Percentiles rank a stretch among this genome's conserved stretches.
Evolutionary conservation across 2,888 invertebrate genomes (phyloP).

Genomic region (Microplitis deprimator): DNA sequence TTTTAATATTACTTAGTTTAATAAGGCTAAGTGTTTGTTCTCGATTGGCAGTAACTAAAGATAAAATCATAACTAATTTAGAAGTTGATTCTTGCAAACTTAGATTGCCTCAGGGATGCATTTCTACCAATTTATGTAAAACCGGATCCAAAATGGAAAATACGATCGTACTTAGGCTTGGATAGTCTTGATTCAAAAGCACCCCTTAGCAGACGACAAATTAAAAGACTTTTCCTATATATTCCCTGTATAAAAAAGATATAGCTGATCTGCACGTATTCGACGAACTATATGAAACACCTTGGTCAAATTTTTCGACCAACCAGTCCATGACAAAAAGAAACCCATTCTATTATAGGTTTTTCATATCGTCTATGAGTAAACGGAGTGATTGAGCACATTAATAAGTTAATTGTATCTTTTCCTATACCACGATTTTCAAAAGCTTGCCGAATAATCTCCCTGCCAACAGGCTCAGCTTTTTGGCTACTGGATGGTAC

Average conservation of each 20-base stretch:
- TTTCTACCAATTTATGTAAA: background rate
- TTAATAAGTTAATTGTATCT: background rate
- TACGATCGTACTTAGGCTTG: constrained; percentile 44
- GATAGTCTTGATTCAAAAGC: constrained; percentile 41
- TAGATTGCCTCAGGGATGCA: constrained; percentile 34
- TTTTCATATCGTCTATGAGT: background rate
- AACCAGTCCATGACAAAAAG: too few relatives aligned
- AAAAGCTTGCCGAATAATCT: constrained; percentile 20
- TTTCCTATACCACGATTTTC: background rate
- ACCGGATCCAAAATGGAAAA: constrained; percentile 41
- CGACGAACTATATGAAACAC: constrained; percentile 44
- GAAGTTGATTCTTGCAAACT: constrained; percentile 38
- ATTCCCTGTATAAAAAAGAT: constrained; percentile 39
- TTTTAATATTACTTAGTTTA: constrained; percentile 26
- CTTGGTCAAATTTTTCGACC: background rate
- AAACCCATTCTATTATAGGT: too few relatives aligned
- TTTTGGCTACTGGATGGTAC: background rate
- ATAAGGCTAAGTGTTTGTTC: constrained; percentile 41
- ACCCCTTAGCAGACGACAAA: constrained; percentile 46
- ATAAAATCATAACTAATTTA: constrained; percentile 39
- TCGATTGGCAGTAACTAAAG: constrained; percentile 42
- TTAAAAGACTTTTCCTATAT: constrained; percentile 15
- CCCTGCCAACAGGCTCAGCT: background rate
- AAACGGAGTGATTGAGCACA: too few relatives aligned
- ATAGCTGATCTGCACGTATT: constrained; percentile 46